phyloP scores from a whole-genome alignment of 2,888 invertebrate genomes.

The Ischnus inquisitorius region DNA sequence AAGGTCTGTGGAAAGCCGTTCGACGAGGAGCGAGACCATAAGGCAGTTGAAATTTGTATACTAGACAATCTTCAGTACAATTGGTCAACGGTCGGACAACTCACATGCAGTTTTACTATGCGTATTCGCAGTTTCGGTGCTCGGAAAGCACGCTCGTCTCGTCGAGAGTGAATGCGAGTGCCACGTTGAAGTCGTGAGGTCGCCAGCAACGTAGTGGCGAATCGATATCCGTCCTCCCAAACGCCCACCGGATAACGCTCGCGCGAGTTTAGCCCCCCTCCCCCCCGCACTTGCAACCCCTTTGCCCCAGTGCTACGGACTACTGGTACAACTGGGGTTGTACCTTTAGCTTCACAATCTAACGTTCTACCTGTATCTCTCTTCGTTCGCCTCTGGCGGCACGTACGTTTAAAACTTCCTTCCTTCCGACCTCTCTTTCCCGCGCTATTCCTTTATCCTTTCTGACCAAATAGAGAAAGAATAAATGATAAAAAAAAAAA shows the following conservation, averaged over 20 bases:
- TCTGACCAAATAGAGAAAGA: slow-evolving; percentile 40
- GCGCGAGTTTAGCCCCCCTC: slow-evolving; percentile 22
- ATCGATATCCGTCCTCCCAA: slow-evolving; percentile 57
- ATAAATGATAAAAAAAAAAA: slow-evolving; percentile 10
- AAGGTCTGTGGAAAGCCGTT: too few relatives aligned
- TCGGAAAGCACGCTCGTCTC: background rate
- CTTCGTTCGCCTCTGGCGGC: slow-evolving; percentile 36
- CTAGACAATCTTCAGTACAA: background rate
- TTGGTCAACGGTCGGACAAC: slow-evolving; percentile 11
- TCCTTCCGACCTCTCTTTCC: background rate
- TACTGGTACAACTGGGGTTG: slow-evolving; percentile 21
- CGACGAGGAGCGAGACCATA: background rate
- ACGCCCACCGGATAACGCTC: slow-evolving; percentile 48
- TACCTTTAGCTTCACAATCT: slow-evolving; percentile 25
- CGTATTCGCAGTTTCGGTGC: background rate
- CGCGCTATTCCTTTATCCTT: slow-evolving; percentile 13
- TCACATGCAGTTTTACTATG: background rate
- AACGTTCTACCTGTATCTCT: slow-evolving; percentile 42
- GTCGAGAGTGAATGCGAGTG: slow-evolving; percentile 30
- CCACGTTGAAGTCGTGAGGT: slow-evolving; percentile 38
- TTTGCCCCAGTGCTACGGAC: slow-evolving; percentile 19
- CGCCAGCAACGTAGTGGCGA: slow-evolving; percentile 40
- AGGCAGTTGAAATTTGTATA: background rate
- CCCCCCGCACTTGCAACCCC: slow-evolving; percentile 10
- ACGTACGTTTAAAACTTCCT: slow-evolving; percentile 44